phyloP scores from a whole-genome alignment of 2,113 vertebrate genomes.

The Cnemophilus loriae region DNA sequence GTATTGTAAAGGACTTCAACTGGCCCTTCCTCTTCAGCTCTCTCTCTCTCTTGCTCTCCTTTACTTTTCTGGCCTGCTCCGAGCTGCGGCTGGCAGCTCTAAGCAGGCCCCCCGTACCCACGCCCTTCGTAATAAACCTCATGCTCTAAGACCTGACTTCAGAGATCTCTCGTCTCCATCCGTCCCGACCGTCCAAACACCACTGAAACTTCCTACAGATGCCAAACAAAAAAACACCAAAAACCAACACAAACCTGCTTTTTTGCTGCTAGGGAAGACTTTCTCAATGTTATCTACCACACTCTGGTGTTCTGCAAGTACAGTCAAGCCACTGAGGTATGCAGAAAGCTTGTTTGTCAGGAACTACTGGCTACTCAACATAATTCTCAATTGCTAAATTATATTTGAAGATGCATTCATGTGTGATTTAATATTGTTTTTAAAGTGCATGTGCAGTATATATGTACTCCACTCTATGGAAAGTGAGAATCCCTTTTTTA shows the following conservation, averaged over 20 bases:
- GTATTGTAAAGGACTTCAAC: too few species aligned
- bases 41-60: too few species aligned
- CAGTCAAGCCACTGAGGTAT: neutral
- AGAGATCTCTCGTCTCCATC: too few species aligned
- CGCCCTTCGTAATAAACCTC: too few species aligned
- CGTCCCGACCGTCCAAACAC: too few species aligned
- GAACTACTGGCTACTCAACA: neutral
- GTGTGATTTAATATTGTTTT: neutral
- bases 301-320: neutral
- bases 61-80: too few species aligned
- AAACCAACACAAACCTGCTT: fast-evolving
- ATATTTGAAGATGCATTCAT: neutral
- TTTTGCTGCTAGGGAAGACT: neutral
- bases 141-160: too few species aligned
- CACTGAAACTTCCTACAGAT: too few species aligned
- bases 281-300: neutral
- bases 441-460: neutral
- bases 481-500: neutral
- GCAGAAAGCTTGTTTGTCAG: neutral
- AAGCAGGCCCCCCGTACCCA: too few species aligned
- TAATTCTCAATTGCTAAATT: neutral
- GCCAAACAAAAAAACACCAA: too few species aligned
- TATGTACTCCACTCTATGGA: neutral
- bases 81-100: too few species aligned
- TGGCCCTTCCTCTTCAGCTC: too few species aligned